Evolutionary conservation across 2,888 invertebrate species (phyloP), one percentile per base, ranked within the genome.

Genomic region (Ferdinandea cuprea): DNA sequence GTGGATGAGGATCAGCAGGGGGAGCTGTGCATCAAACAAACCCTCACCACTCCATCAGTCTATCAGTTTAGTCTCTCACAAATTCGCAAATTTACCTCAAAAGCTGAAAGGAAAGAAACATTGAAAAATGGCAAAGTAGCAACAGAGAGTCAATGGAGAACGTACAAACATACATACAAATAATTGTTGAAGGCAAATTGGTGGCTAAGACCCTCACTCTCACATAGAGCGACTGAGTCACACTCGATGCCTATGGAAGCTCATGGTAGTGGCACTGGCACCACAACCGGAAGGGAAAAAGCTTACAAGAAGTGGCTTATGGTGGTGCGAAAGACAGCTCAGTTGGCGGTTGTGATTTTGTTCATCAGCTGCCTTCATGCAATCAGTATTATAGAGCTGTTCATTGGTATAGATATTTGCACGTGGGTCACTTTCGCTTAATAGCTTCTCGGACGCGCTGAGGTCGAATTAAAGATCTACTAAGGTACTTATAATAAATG

Each of bases 61-160:
- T n/a, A n/a, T n/a, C n/a, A n/a, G n/a, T n/a, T n/a, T n/a, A n/a
- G n/a, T 76, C 52, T 58, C 56, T 63, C 59, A 69, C 46, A 69
- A 63, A 61, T 42, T 35, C 15, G 17, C 30, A 52, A 9, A 69
- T 13, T n/a, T n/a, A n/a, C 71, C 40, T 68, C 61, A 44, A 68
- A 76, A 74, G 54, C 35, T 32, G 73, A 81, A 74, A 71, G 73
- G 68, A 84, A 84, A 76, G 58, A 85, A 58, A 83, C 74, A 37
- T 61, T 65, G 69, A 52, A 73, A 76, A 76, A 76, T 71, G 54
- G 61, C 56, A 54, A 52, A 68, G 21, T 30, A 13, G 28, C 73
- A n/a, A 30, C 21, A 50, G 28, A 37, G 32, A 0, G 32, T 32
- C n/a, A n/a, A 44, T 11, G 11, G 11, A 17, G 11, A 11, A 19